Percentiles rank a stretch among this genome's conserved stretches.
These are phyloP conservation scores for Folsomia candida DNA, from an alignment of 2,888 invertebrate genomes.

Conservation along the genomic window DNA sequence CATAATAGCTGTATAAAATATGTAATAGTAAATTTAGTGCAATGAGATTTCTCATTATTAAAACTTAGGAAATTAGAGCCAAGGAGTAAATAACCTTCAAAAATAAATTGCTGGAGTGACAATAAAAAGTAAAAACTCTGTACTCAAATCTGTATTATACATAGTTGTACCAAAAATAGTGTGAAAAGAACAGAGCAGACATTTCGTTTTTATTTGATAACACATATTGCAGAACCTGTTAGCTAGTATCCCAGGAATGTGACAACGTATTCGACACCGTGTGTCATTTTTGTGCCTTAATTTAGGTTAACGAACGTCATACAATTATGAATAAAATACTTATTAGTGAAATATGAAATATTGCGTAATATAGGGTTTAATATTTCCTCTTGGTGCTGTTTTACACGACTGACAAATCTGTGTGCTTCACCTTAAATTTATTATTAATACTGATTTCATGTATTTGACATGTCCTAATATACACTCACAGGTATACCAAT, in stretches of 20 bases:
- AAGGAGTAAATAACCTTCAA: slow-evolving; percentile 14
- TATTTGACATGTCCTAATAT: not conserved
- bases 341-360: not conserved
- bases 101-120: slow-evolving; percentile 36
- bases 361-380: not conserved
- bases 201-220: too few relatives aligned
- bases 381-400: not conserved
- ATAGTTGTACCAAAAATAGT: too few relatives aligned
- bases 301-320: not conserved
- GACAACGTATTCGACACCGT: not conserved
- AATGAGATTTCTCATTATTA: too few relatives aligned
- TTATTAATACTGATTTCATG: not conserved
- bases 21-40: not conserved
- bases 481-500: not conserved
- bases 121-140: slow-evolving; percentile 22
- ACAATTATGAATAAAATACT: too few relatives aligned
- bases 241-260: too few relatives aligned
- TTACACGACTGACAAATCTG: not conserved
- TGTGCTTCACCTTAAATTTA: not conserved
- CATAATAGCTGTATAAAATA: too few relatives aligned
- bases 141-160: not conserved
- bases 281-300: not conserved
- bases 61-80: not conserved
- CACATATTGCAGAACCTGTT: too few relatives aligned
- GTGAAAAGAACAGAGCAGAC: not conserved